Evolutionary conservation across 2,888 invertebrate genomes (phyloP).

Genomic region (Agrotis ipsilon): DNA sequence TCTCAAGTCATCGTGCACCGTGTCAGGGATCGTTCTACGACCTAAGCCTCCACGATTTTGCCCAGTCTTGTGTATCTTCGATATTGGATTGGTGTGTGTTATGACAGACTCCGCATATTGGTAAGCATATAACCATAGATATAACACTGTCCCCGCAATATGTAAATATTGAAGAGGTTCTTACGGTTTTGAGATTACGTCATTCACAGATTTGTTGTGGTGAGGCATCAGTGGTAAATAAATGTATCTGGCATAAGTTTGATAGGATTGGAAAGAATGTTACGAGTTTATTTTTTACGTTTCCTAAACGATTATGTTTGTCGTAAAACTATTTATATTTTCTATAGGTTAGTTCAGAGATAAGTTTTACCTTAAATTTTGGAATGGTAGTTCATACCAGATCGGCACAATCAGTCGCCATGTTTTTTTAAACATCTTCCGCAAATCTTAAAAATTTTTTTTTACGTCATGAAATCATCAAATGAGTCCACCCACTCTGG

Average conservation of each 20-base stretch:
- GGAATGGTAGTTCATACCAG: too few species aligned
- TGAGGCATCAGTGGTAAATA: constrained; percentile 16
- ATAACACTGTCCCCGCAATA: constrained; percentile 34
- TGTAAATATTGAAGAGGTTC: constrained; percentile 58
- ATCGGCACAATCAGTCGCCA: too few species aligned
- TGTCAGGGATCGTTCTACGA: constrained; percentile 37
- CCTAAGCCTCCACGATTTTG: constrained; percentile 56
- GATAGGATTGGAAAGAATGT: not conserved
- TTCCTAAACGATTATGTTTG: not conserved
- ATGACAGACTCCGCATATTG: constrained; percentile 65
- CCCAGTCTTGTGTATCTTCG: constrained; percentile 60
- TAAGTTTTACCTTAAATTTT: too few species aligned
- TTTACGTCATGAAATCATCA: too few species aligned
- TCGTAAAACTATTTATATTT: too few species aligned
- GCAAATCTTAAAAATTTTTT: too few species aligned
- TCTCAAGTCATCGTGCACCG: constrained; percentile 22
- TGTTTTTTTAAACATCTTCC: too few species aligned
- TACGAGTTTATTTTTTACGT: not conserved
- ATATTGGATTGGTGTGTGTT: constrained; percentile 66
- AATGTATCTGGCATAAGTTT: constrained; percentile 26
- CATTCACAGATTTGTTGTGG: constrained; percentile 37
- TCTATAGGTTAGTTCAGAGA: too few species aligned
- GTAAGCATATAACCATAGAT: constrained; percentile 49
- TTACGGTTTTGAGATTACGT: constrained; percentile 43
- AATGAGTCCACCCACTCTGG: too few species aligned